Base-by-base conservation (phyloP, 2,888 invertebrate species). In the Lycaena phlaeas region DNA sequence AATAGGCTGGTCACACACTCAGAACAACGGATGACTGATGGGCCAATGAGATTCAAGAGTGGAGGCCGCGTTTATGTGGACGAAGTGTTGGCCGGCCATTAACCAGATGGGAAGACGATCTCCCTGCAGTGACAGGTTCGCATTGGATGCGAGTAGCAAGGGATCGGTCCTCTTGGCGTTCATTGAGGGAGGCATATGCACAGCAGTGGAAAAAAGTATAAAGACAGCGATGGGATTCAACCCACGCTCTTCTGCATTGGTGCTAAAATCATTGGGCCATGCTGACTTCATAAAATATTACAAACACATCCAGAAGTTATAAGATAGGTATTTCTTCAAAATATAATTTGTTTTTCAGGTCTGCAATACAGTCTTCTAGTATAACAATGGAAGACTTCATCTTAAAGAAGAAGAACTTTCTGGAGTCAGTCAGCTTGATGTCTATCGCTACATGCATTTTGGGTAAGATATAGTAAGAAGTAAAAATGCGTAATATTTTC, bases 211-310 rank as follows among this genome's bases (percentile, higher is more conserved):
- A n/a, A n/a, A n/a, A n/a, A n/a, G 9, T 7, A 22, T 7, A 22
- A 22, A 2, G 85, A 84, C 85, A 85, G 85, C 85, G 87, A 88
- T 88, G 88, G 88, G 88, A 88, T 88, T 88, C 88, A 88, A 88
- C 88, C 88, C 88, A 88, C 87, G 88, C 88, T 87, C 87, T 88
- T 87, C 86, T 87, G 87, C 88, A 87, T 87, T 88, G 87, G 87
- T 87, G 88, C 92, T 92, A 92, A 91, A 92, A 92, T 92, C 92
- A 90, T 92, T 92, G 91, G 91, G 92, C 92, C 92, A 92, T 90
- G 90, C 90, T 91, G 87, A 87, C 88, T 38, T 2, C 9, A 5
- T 22, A 9, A 22, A 22, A 22, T 4, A 22, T 18, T 18, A 4
- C 18, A 18, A 4, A 18, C 18, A 5, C 3, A 18, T 5, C 5